Base-by-base conservation (phyloP, 2,113 vertebrate species). In the Archocentrus centrarchus region DNA sequence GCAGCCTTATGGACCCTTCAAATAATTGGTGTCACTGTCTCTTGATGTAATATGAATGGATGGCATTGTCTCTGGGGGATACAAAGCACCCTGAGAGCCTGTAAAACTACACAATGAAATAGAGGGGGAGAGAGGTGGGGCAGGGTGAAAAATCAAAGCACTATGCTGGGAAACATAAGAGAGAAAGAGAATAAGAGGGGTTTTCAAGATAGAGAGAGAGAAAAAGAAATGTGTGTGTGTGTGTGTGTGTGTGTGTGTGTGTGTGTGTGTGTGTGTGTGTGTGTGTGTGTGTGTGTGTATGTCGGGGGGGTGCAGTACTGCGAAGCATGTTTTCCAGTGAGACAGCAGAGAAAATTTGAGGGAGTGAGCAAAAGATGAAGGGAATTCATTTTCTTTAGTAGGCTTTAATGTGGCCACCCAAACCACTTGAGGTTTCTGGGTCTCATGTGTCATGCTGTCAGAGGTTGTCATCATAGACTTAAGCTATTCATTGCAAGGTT, bases 11-110 rank as follows among this genome's bases (percentile, higher is more conserved):
- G 92, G 79, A 87, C 79, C 81, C 92, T 88, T 87, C 86, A 89
- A 61, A 85, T 92, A 92, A 92, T 88, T 89, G 84, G 87, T 80
- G 88, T 91, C 93, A 88, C 80, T 58, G 84, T 89, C 85, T 63
- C 91, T 94, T 92, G 90, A 93, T 93, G 91, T 92, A 91, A 92
- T 91, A 92, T 93, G 92, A 92, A 94, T 93, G 85, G 85, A 86
- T 83, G 83, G 84, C 80, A 91, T 92, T 92, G 88, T 92, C 83
- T 91, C 88, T 88, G 81, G 81, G 77, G 84, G 90, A 83, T 83
- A 86, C 90, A 87, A 78, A 87, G 88, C 75, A 80, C 70, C 80
- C 79, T 59, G 79, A 89, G 84, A 92, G 88, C 79, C 77, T 59
- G 44, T 61, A 81, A 79, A 85, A 79, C 75, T 37, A 75, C 59